Conservation (phyloP, 2,797 vertebrate genomes). For the Lagocephalus sceleratus region DNA sequence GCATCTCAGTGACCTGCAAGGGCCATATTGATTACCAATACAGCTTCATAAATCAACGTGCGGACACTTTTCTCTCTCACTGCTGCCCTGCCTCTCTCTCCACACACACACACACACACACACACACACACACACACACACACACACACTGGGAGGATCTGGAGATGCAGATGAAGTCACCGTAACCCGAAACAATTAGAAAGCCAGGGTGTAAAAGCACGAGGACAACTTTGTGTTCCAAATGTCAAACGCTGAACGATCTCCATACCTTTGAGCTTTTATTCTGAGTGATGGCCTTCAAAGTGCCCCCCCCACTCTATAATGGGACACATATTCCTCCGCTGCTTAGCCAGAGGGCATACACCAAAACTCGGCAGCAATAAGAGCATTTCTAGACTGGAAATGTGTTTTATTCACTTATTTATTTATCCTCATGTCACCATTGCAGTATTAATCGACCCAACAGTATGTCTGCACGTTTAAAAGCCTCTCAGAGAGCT, state of each 20-base stretch:
- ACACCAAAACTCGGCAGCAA: constrained; percentile 55
- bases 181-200: constrained; percentile 34
- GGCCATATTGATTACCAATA: constrained; percentile 75
- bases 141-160: constrained; percentile 3
- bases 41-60: constrained; percentile 67
- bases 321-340: constrained; percentile 63
- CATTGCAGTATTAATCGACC: constrained; percentile 72
- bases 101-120: not conserved
- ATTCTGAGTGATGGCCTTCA: constrained; percentile 19
- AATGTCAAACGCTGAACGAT: not conserved
- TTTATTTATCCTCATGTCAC: constrained; percentile 64
- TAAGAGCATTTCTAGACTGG: constrained; percentile 68
- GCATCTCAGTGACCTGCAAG: constrained; percentile 68
- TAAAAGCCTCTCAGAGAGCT: constrained; percentile 67
- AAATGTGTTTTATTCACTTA: constrained; percentile 62
- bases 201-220: constrained; percentile 4
- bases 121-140: constrained; percentile 9
- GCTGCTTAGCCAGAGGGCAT: constrained; percentile 62
- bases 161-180: constrained; percentile 51
- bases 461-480: constrained; percentile 36
- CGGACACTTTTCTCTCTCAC: constrained; percentile 26
- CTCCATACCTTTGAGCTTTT: not conserved
- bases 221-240: not conserved
- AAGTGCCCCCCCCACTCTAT: constrained; percentile 20
- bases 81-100: constrained; percentile 13